Base-by-base conservation (phyloP, 2,888 invertebrate genomes). In the Coleophora deauratella region DNA sequence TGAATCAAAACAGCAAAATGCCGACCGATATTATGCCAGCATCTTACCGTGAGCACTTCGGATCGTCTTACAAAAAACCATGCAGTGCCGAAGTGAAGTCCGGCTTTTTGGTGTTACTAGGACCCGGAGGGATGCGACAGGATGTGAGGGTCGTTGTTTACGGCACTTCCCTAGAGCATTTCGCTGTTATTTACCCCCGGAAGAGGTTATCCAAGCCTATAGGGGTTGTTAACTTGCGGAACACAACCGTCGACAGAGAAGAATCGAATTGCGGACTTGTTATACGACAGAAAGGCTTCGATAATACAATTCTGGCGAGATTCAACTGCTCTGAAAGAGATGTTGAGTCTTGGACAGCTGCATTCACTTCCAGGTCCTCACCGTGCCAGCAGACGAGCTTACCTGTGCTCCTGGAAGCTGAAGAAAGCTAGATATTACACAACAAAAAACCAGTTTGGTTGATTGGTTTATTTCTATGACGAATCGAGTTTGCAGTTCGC, bases 121-220 rank as follows among this genome's bases (percentile, higher is more conserved):
- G 88, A 1, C 87, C 88, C 38, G 86, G 85, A 45, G 88, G 88
- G 52, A 81, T 87, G 56, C 77, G 88, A 12, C 90, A 89, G 64
- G 84, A 87, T 47, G 89, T 90, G 4, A 82, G 90, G 55, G 89
- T 89, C 48, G 88, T 89, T 54, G 90, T 90, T 15, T 90, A 90
- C 63, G 79, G 87, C 46, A 90, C 90, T 4, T 87, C 89, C 35
- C 68, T 89, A 58, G 90, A 90, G 59, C 90, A 90, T 55, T 90
- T 90, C 55, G 89, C 89, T 1, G 90, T 90, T 7, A 87, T 90
- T 27, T 90, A 89, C 51, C 90, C 90, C 7, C 87, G 89, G 64
- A 89, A 89, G 69, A 87, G 89, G 56, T 76, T 90, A 9, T 87
- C 89, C 47, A 87, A 89, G 49, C 87, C 90, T 0, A 70, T 88